A percentile compares a stretch with the other conserved stretches of the same genome.
Conservation (phyloP, 2,888 invertebrate genomes). For the Cosmia trapezina region DNA sequence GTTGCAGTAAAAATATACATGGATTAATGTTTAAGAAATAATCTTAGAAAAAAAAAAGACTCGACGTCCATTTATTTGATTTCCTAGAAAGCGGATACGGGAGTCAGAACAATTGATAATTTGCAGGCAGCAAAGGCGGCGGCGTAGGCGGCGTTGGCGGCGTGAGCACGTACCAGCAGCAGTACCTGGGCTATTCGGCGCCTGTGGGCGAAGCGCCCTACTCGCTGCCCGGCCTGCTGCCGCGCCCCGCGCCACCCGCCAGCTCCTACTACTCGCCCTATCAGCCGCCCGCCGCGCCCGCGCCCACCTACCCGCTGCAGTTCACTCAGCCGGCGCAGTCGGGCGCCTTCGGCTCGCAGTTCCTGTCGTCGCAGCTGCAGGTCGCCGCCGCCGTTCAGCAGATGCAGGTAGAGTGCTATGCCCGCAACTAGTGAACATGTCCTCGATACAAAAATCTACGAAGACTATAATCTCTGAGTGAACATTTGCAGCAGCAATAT, state of each 20-base stretch:
- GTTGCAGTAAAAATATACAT: conserved; percentile 19
- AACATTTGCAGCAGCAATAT: conserved; percentile 82
- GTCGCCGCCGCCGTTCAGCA: conserved; percentile 88
- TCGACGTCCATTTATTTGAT: conserved; percentile 41
- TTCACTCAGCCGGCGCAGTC: conserved; percentile 91
- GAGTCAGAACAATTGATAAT: conserved; percentile 20
- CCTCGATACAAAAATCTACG: neutral
- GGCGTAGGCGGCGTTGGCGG: conserved; percentile 86
- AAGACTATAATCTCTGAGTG: conserved; percentile 15
- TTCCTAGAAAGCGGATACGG: neutral
- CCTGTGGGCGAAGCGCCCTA: conserved; percentile 86
- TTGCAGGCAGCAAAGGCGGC: conserved; percentile 83
- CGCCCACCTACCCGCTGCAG: conserved; percentile 91
- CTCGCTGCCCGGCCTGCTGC: conserved; percentile 86
- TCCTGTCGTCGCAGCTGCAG: conserved; percentile 86
- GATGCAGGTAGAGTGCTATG: conserved; percentile 80
- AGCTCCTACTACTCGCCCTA: conserved; percentile 88
- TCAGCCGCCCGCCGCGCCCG: conserved; percentile 89
- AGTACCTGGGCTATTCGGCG: conserved; percentile 87
- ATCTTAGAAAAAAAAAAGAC: conserved; percentile 25
- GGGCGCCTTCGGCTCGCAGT: conserved; percentile 86
- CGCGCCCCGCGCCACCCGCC: conserved; percentile 86
- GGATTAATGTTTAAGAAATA: conserved; percentile 13
- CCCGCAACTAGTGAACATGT: neutral
- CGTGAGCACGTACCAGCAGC: conserved; percentile 88